Evolutionary conservation across 2,797 vertebrate genomes (phyloP), one percentile per base, ranked within the genome.

Genomic region (Leucoraja ocellata): DNA sequence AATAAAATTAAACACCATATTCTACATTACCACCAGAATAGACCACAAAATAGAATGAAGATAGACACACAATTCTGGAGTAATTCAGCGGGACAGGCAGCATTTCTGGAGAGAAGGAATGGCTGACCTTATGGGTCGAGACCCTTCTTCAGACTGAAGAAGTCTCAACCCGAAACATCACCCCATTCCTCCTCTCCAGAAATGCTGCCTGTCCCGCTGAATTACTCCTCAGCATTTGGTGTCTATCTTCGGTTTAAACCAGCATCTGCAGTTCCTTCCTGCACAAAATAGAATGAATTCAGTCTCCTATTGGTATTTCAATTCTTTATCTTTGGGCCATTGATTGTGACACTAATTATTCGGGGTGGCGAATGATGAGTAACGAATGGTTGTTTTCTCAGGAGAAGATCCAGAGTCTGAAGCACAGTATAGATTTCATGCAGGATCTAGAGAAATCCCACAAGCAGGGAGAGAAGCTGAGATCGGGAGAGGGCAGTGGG

Each of bases 351-450:
- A 73, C 32, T 73, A 32, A 46, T 21, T 63, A n/a, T 84, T 84
- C 81, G 28, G 25, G 58, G 54, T 13, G 1, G 25, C 28, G 9
- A 54, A n/a, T 58, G 46, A 54, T 63, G 10, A 63, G 5, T 28
- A 71, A 5, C 28, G 23, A 28, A 1, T 91, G 68, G 14, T 8
- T 18, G 79, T 94, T 78, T 93, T 94, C 95, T 94, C 93, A 99
- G 99, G 99, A 99, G 95, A 97, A 98, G 94, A 97, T 99, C 94
- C 97, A 98, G 92, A 99, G 98, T 95, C 95, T 99, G 95, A 99
- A 98, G 94, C 98, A 99, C 95, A 99, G 98, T 94, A 99, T 99
- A 94, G 97, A 98, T 93, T 99, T 99, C 95, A 98, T 99, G 98
- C 97, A 98, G 16, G 98, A 98, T 94, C 96, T 99, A 83, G 98